phyloP scores from a whole-genome alignment of 2,113 vertebrate genomes.

The Plotosus lineatus region DNA sequence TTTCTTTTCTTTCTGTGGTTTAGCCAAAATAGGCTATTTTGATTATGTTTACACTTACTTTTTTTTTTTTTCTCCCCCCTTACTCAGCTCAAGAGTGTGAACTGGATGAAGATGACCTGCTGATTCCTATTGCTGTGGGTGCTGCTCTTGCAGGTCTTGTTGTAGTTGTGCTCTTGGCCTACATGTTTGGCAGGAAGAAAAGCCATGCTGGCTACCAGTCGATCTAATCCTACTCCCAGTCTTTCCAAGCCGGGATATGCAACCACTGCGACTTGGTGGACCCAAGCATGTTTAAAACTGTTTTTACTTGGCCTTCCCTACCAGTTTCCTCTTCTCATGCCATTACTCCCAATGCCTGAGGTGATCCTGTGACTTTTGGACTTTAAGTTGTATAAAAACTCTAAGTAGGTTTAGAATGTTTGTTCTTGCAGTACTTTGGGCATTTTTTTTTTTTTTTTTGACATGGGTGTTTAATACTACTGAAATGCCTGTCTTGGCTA shows the following conservation, averaged over 20 bases:
- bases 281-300: conserved; percentile 33
- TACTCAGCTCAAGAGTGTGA: conserved; percentile 85
- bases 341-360: conserved; percentile 24
- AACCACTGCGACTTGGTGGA: conserved; percentile 60
- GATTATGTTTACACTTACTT: too few relatives aligned
- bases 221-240: conserved; percentile 75
- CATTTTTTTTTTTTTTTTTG: neutral
- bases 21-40: neutral
- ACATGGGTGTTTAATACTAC: neutral
- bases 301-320: conserved; percentile 9
- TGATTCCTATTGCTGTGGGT: conserved; percentile 95
- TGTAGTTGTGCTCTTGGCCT: conserved; percentile 90
- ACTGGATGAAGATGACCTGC: conserved; percentile 88
- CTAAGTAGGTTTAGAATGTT: conserved; percentile 22
- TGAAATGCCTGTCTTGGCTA: conserved; percentile 12
- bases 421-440: conserved; percentile 14
- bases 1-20: neutral
- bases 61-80: conserved; percentile 12
- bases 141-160: conserved; percentile 92
- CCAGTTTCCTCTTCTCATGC: conserved; percentile 25
- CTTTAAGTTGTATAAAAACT: conserved; percentile 34
- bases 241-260: conserved; percentile 60
- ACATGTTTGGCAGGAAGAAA: conserved; percentile 93
- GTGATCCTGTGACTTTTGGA: conserved; percentile 45
- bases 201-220: conserved; percentile 98